Evolutionary conservation across 1,140 invertebrate species (phyloP).

Genomic region (Caenorhabditis briggsae): DNA sequence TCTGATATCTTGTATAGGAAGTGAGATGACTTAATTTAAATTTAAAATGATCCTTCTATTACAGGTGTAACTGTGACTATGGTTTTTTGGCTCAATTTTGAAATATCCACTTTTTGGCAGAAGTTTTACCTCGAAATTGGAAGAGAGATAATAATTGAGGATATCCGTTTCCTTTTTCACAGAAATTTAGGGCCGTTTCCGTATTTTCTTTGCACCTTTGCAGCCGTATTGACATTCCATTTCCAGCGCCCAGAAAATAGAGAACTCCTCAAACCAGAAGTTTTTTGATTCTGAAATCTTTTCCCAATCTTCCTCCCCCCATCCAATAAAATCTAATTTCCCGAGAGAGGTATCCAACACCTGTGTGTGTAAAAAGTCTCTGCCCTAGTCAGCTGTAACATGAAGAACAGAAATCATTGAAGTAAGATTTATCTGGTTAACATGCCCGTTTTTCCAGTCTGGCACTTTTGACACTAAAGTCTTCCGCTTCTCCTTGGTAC

Average conservation of each 20-base stretch:
- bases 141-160: constrained; percentile 2
- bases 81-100: too few relatives aligned
- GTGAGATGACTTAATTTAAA: too few relatives aligned
- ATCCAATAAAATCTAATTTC: constrained; percentile 46
- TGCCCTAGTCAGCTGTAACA: constrained; percentile 20
- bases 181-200: neutral
- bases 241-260: neutral
- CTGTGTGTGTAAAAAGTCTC: constrained; percentile 11
- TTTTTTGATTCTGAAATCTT: neutral
- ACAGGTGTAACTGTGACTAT: too few relatives aligned
- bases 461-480: neutral
- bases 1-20: too few relatives aligned
- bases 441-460: constrained; percentile 24
- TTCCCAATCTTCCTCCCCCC: neutral
- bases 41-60: too few relatives aligned
- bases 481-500: neutral
- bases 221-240: neutral
- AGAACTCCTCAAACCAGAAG: neutral
- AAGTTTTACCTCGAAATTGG: neutral
- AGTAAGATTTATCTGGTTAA: constrained; percentile 35
- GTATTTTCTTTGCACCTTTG: neutral
- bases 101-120: neutral
- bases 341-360: neutral
- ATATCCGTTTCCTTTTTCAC: constrained; percentile 3
- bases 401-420: constrained; percentile 38